Conservation (phyloP, 2,113 vertebrate species). For the Steatornis caripensis region DNA sequence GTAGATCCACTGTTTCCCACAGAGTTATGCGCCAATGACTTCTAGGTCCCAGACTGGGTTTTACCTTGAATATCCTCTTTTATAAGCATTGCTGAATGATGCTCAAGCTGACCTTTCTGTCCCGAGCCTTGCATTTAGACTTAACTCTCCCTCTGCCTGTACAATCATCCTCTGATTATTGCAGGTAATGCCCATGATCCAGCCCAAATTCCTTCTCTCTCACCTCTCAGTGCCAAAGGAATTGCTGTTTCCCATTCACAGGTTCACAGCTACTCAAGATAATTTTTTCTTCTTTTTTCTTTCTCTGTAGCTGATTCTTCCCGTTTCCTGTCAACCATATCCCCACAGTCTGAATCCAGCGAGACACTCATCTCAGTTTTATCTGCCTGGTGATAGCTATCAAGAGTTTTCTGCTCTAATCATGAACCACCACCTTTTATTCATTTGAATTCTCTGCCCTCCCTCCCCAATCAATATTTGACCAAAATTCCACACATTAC, state of each 20-base stretch:
- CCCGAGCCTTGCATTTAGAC: background rate
- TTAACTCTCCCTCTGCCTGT: background rate
- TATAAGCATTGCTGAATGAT: background rate
- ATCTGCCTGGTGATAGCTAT: background rate
- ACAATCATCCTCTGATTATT: background rate
- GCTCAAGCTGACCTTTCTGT: background rate
- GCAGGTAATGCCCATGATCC: background rate
- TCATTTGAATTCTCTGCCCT: background rate
- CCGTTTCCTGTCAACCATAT: background rate
- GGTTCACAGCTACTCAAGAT: background rate
- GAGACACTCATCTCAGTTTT: background rate
- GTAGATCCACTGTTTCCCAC: background rate
- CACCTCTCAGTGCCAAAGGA: background rate
- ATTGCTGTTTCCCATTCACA: background rate
- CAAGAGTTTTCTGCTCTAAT: background rate
- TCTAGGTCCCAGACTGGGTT: background rate
- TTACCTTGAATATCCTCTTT: background rate
- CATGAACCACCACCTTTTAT: background rate
- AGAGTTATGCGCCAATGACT: background rate
- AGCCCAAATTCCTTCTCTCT: background rate
- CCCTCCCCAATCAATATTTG: background rate
- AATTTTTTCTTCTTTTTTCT: background rate
- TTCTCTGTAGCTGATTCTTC: background rate
- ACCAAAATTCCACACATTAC: background rate
- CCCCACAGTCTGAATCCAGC: background rate